Conservation (phyloP, 2,888 invertebrate genomes). For the Spicauda simplicius region DNA sequence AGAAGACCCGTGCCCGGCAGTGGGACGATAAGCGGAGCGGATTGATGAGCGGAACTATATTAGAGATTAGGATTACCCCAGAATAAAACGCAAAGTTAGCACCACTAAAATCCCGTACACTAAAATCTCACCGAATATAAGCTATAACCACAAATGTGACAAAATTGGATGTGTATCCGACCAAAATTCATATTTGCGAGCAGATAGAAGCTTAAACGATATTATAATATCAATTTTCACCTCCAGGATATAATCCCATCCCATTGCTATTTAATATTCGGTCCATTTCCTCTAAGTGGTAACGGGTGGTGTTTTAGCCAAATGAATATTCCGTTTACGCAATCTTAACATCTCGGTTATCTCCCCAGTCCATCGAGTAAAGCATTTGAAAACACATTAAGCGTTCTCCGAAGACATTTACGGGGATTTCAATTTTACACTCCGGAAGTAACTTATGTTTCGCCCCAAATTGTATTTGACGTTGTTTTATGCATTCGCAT, state of each 20-base stretch:
- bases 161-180: not conserved
- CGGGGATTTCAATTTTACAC: conserved; percentile 40
- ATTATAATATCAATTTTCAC: conserved; percentile 45
- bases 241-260: conserved; percentile 5
- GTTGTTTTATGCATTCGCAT: too few relatives aligned
- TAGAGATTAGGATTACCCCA: too few relatives aligned
- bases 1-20: too few relatives aligned
- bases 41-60: too few relatives aligned
- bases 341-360: conserved; percentile 52
- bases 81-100: too few relatives aligned
- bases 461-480: too few relatives aligned
- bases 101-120: not conserved
- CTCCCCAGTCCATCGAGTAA: conserved; percentile 56
- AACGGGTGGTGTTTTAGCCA: conserved; percentile 33
- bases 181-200: not conserved
- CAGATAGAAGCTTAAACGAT: conserved; percentile 4
- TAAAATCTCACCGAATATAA: not conserved
- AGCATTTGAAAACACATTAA: conserved; percentile 66
- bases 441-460: too few relatives aligned
- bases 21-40: too few relatives aligned
- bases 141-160: not conserved
- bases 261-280: conserved; percentile 23
- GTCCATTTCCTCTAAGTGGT: conserved; percentile 26
- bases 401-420: conserved; percentile 60
- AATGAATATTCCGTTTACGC: conserved; percentile 40